A percentile compares a stretch with the other conserved stretches of the same genome.
phyloP scores from a whole-genome alignment of 2,797 vertebrate species.

The Centropyge bicolor region DNA sequence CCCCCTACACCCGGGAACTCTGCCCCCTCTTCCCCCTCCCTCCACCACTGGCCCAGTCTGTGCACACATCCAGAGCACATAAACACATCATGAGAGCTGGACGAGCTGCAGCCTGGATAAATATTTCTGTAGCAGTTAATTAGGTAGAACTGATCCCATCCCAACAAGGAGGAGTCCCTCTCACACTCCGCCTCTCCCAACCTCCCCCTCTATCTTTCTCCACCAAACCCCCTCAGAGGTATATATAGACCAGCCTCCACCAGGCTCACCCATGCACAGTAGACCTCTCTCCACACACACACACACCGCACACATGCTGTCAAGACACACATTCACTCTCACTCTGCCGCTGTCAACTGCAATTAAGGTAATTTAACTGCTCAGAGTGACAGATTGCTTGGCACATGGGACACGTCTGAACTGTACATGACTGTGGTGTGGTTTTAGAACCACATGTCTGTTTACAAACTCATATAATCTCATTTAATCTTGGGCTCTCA shows the following conservation, averaged over 20 bases:
- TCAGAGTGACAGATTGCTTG: constrained; percentile 57
- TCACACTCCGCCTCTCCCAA: constrained; percentile 20
- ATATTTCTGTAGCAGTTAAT: constrained; percentile 89
- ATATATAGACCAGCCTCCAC: constrained; percentile 75
- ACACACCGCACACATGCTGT: constrained; percentile 48
- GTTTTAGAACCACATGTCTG: constrained; percentile 38
- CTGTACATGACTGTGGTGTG: constrained; percentile 5
- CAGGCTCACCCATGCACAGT: constrained; percentile 51
- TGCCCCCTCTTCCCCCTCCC: background rate
- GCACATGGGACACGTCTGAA: constrained; percentile 37
- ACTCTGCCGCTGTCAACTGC: constrained; percentile 71
- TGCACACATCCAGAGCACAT: constrained; percentile 76
- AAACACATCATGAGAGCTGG: constrained; percentile 82
- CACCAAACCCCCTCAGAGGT: constrained; percentile 40
- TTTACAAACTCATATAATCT: constrained; percentile 49
- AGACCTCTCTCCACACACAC: constrained; percentile 36
- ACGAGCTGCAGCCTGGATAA: constrained; percentile 81
- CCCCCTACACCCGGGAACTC: constrained; percentile 8
- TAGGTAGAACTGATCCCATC: constrained; percentile 81
- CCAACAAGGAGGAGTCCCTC: constrained; percentile 71
- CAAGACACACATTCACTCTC: constrained; percentile 63
- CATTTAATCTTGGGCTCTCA: constrained; percentile 19
- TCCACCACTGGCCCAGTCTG: constrained; percentile 38
- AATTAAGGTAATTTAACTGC: constrained; percentile 78
- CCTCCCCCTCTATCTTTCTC: constrained; percentile 10